These are phyloP conservation scores for Dipodomys spectabilis DNA, from an alignment of 2,113 vertebrate genomes.

Conservation along the genomic window DNA sequence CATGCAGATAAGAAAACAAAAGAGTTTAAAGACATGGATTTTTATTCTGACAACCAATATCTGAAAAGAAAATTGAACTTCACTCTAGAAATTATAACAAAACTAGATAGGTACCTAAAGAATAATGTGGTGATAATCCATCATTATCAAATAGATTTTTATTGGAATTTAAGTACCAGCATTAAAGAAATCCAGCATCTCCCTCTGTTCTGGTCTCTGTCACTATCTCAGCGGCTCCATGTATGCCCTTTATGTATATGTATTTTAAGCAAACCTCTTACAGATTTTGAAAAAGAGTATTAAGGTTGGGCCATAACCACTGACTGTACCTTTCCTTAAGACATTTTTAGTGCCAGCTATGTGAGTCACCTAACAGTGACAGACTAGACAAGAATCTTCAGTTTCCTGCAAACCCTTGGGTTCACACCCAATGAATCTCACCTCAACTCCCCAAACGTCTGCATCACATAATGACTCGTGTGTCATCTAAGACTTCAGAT, in stretches of 20 bases:
- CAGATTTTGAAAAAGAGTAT: background rate
- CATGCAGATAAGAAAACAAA: background rate
- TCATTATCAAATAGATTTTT: slow-evolving; percentile 30
- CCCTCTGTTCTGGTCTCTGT: background rate
- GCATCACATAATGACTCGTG: background rate
- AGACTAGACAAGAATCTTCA: background rate
- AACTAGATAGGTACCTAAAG: background rate
- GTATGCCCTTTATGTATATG: background rate
- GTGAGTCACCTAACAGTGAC: slow-evolving; percentile 20
- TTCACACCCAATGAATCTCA: slow-evolving; percentile 38
- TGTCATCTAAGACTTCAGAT: background rate
- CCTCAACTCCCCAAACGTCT: background rate
- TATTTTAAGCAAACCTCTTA: slow-evolving; percentile 19
- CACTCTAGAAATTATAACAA: background rate
- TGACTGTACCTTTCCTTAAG: background rate
- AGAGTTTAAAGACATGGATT: background rate
- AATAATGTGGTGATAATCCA: background rate
- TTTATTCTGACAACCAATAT: slow-evolving; percentile 28
- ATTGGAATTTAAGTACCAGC: slow-evolving; percentile 27
- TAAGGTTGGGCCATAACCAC: background rate
- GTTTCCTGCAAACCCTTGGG: slow-evolving; percentile 18
- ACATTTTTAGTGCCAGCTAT: background rate
- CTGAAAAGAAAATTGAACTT: slow-evolving; percentile 12
- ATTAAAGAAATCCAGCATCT: background rate
- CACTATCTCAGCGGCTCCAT: background rate